Base-by-base conservation (phyloP, 2,888 invertebrate genomes). In the Halocaridina rubra region DNA sequence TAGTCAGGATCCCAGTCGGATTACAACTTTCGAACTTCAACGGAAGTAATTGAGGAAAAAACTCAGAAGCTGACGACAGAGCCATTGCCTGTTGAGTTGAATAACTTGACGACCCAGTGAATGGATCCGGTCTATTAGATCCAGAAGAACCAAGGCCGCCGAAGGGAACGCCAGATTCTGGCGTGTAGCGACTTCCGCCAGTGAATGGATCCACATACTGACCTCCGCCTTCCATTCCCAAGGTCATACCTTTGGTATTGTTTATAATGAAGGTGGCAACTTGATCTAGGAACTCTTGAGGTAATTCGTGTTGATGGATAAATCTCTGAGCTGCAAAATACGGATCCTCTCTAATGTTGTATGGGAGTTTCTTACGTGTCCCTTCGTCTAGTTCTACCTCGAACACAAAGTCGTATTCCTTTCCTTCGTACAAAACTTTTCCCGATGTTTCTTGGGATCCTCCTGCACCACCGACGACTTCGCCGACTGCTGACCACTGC, bases 331-430 rank as follows among this genome's bases (percentile, higher is more conserved):
- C 98, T 0, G 95, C 96, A 77, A 93, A 93, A 95, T 97, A 98
- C 0, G 98, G 97, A 91, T 99, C 98, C 89, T 99, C 96, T 24
- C 93, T 94, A 85, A 93, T 93, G 91, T 99, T 98, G 91, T 95
- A 99, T 0, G 98, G 98, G 88, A 99, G 92, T 91, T 98, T 97
- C 22, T 98, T 92, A 0, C 97, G 94, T 0, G 96, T 96, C 72
- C 96, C 96, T 90, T 98, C 98, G 90, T 97, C 96, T 80, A 98
- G 95, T 89, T 98, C 98, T n/a, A 99, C 97, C 88, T 94, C 95
- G 91, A 99, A 98, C 32, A 98, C 98, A 91, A 94, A 98, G 92
- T 99, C 99, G 90, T 98, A 99, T 90, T 96, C 95, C 92, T 96
- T 94, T 89, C 98, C 98, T 90, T 97, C 95, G 90, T 93, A 94